Percentiles rank a stretch among this genome's conserved stretches.
These are phyloP conservation scores for Magallana ariakensis DNA, from an alignment of 1,140 invertebrate species.

Conservation along the genomic window DNA sequence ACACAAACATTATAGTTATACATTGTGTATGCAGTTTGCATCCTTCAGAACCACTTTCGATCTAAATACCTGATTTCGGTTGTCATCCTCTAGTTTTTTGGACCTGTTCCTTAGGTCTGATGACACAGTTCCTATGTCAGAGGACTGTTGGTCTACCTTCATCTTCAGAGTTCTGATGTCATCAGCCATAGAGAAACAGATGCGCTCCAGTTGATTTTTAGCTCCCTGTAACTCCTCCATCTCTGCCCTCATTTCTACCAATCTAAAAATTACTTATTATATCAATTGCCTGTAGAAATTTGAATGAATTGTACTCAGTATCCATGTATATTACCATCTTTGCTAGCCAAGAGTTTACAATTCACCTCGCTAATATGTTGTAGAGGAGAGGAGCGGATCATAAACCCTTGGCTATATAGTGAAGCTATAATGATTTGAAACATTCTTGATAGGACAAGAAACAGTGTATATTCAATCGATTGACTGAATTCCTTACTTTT, in stretches of 20 bases:
- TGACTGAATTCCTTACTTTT: conserved; percentile 66
- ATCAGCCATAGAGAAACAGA: conserved; percentile 71
- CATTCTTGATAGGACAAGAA: background rate
- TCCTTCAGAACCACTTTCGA: background rate
- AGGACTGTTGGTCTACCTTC: conserved; percentile 72
- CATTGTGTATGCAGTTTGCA: too few relatives aligned
- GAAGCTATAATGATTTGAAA: too few relatives aligned
- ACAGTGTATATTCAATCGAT: background rate
- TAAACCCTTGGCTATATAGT: too few relatives aligned
- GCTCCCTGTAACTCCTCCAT: conserved; percentile 69
- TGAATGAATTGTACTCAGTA: too few relatives aligned
- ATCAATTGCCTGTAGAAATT: too few relatives aligned
- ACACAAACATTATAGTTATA: too few relatives aligned
- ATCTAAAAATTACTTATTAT: conserved; percentile 53
- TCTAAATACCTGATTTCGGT: conserved; percentile 71
- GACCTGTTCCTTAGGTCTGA: conserved; percentile 73
- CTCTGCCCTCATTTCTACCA: conserved; percentile 69
- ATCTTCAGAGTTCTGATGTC: conserved; percentile 71
- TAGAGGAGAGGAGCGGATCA: too few relatives aligned
- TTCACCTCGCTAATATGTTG: too few relatives aligned
- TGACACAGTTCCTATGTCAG: conserved; percentile 66
- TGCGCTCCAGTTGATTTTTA: conserved; percentile 73
- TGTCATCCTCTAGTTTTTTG: conserved; percentile 77
- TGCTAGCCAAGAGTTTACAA: too few relatives aligned
- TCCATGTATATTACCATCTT: too few relatives aligned